A percentile compares a stretch with the other conserved stretches of the same genome.
Conservation (phyloP, 2,888 invertebrate species). For the Caenorhabditis sinica region DNA sequence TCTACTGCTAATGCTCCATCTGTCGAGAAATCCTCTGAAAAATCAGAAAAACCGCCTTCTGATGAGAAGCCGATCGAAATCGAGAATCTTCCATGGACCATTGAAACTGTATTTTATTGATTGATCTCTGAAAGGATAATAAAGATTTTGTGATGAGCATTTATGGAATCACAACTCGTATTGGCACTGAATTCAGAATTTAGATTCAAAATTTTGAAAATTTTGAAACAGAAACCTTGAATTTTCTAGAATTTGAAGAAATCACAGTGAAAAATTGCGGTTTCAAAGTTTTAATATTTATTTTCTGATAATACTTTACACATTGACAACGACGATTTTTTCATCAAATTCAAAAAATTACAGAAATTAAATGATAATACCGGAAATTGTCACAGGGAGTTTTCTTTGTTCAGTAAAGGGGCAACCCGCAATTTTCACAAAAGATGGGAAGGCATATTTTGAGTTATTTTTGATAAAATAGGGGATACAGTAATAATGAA, state of each 20-base stretch:
- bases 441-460: neutral
- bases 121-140: neutral
- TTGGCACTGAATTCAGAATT: neutral
- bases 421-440: neutral
- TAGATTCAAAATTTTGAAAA: too few species aligned
- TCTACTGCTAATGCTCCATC: neutral
- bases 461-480: too few species aligned
- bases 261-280: too few species aligned
- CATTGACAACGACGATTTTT: too few species aligned
- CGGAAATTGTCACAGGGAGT: too few species aligned
- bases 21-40: neutral
- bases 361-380: too few species aligned
- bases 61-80: neutral
- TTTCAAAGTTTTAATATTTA: too few species aligned
- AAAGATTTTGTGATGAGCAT: neutral
- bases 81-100: slow-evolving; percentile 8
- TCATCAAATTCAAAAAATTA: too few species aligned
- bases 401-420: too few species aligned
- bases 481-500: neutral
- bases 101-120: slow-evolving; percentile 35
- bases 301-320: too few species aligned
- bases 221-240: too few species aligned
- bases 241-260: too few species aligned
- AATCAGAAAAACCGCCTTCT: neutral
- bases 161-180: neutral